These are phyloP conservation scores for Tiaroga cobitis DNA, from an alignment of 2,797 vertebrate species.

Conservation along the genomic window DNA sequence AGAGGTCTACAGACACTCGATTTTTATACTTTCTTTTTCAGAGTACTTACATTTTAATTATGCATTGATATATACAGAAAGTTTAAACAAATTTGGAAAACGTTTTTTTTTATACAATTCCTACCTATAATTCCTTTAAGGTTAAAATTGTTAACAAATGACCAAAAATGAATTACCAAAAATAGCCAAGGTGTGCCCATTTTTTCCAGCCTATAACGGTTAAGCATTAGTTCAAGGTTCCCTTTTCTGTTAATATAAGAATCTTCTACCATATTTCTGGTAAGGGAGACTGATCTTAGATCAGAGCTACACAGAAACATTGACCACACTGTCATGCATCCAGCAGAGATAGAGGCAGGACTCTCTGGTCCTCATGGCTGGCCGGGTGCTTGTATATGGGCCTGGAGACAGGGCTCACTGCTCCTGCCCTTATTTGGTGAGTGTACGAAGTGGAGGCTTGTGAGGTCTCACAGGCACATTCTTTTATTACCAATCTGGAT, in stretches of 20 bases:
- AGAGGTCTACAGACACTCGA: no score
- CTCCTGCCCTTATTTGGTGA: slow-evolving; percentile 85
- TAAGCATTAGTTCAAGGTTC: not conserved
- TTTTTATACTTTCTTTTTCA: no score
- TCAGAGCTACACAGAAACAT: not conserved
- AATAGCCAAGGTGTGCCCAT: not conserved
- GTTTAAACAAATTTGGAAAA: no score
- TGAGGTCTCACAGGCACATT: slow-evolving; percentile 74
- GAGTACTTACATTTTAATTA: no score
- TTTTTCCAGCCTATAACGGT: not conserved
- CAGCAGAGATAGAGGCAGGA: not conserved
- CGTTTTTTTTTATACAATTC: no score
- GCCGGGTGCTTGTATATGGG: slow-evolving; percentile 23
- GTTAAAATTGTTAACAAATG: not conserved
- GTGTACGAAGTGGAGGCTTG: slow-evolving; percentile 71
- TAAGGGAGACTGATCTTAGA: not conserved
- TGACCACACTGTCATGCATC: not conserved
- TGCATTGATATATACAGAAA: no score
- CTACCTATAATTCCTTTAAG: no score
- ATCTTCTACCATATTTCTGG: slow-evolving; percentile 9
- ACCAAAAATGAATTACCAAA: not conserved
- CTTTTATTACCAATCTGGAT: slow-evolving; percentile 75
- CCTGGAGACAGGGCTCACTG: slow-evolving; percentile 63
- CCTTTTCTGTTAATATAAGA: not conserved
- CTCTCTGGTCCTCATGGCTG: not conserved